These are phyloP conservation scores for Hydrochoerus hydrochaeris DNA, from an alignment of 2,113 vertebrate species.

Conservation along the genomic window DNA sequence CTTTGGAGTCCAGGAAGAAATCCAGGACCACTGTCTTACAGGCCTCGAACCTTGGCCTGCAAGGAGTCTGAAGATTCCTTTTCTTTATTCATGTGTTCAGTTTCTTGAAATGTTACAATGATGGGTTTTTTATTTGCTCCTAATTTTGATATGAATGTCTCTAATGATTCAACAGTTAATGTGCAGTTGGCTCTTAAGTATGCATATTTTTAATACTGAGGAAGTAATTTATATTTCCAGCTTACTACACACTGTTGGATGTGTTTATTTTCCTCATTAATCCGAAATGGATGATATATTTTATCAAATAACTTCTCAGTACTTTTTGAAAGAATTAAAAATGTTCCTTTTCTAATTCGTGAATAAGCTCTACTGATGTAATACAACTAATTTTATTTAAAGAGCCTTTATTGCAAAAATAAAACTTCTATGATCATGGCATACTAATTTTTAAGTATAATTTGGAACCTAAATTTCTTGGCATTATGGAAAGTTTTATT, in stretches of 20 bases:
- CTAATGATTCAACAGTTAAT: not conserved
- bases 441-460: constrained; percentile 18
- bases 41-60: too few species aligned
- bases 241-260: not conserved
- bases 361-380: constrained; percentile 40
- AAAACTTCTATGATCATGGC: not conserved
- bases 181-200: not conserved
- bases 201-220: not conserved
- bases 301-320: constrained; percentile 21
- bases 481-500: constrained; percentile 11
- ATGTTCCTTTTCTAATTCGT: not conserved
- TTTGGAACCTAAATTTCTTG: constrained; percentile 15
- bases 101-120: not conserved
- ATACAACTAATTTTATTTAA: constrained; percentile 51
- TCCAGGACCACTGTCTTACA: too few species aligned
- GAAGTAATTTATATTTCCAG: not conserved
- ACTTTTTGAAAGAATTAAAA: constrained; percentile 42
- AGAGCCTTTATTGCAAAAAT: not conserved
- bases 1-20: not conserved
- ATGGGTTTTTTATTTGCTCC: not conserved
- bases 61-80: not conserved
- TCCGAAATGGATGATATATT: constrained; percentile 38
- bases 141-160: constrained; percentile 26
- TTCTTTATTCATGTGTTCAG: not conserved
- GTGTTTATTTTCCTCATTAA: constrained; percentile 30